Evolutionary conservation across 2,888 invertebrate species (phyloP).

Genomic region (Teleiodes luculella): DNA sequence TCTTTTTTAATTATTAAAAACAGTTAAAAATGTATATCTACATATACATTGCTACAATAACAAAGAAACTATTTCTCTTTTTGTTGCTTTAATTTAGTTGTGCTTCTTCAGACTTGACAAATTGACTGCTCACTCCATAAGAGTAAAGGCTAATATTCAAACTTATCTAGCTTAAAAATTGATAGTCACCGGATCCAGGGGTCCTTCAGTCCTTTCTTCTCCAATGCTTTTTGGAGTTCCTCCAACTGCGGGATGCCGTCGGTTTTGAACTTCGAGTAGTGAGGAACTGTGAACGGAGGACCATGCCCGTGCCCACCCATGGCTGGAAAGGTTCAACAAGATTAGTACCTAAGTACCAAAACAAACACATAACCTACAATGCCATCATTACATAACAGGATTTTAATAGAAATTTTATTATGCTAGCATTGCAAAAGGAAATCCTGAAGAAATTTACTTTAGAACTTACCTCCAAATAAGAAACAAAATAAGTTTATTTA

Average conservation of each 20-base stretch:
- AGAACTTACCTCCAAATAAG: too few species aligned
- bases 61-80: too few species aligned
- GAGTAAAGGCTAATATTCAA: neutral
- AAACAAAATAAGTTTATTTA: too few species aligned
- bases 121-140: too few species aligned
- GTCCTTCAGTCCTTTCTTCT: conserved; percentile 85
- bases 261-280: conserved; percentile 84
- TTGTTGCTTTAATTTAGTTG: neutral
- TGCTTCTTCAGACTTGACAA: neutral
- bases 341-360: neutral
- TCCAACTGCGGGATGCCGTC: conserved; percentile 83
- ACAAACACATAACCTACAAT: conserved; percentile 11
- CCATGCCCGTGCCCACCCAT: conserved; percentile 67
- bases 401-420: too few species aligned
- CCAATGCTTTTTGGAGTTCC: conserved; percentile 81
- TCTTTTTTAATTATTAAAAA: too few species aligned
- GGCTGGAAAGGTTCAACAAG: conserved; percentile 16
- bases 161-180: neutral
- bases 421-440: too few species aligned
- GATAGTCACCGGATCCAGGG: conserved; percentile 89
- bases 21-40: too few species aligned
- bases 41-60: too few species aligned
- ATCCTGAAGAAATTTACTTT: too few species aligned
- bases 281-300: conserved; percentile 83
- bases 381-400: conserved; percentile 3